These are phyloP conservation scores for Dendroctonus valens DNA, from an alignment of 1,140 invertebrate genomes.

Conservation along the genomic window DNA sequence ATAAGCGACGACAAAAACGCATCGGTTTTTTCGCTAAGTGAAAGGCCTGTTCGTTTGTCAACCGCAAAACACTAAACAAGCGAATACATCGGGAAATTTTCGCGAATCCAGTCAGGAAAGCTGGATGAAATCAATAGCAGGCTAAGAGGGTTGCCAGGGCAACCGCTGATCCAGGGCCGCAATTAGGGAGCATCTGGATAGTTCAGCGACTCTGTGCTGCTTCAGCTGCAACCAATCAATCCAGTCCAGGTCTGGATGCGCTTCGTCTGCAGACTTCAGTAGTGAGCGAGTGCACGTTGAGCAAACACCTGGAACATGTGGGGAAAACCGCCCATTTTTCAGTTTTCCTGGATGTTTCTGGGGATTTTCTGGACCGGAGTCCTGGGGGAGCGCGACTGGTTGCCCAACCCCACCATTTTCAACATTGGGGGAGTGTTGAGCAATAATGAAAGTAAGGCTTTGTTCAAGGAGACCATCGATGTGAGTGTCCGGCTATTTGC, in stretches of 20 bases:
- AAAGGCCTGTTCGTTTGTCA: no score
- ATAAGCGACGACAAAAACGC: no score
- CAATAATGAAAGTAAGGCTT: conserved; percentile 70
- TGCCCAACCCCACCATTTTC: conserved; percentile 68
- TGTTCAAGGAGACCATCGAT: conserved; percentile 77
- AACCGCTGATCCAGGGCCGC: no score
- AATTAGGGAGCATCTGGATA: no score
- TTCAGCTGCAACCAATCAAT: no score
- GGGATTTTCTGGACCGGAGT: not conserved
- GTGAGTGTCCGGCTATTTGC: no score
- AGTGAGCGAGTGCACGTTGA: not conserved
- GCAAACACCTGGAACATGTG: not conserved
- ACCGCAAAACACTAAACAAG: not conserved
- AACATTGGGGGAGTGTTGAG: conserved; percentile 91
- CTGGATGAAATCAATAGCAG: conserved; percentile 9
- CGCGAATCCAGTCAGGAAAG: not conserved
- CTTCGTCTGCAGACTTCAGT: no score
- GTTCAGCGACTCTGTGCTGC: no score
- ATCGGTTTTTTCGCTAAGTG: no score
- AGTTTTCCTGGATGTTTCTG: not conserved
- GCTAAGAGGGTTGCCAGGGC: not conserved
- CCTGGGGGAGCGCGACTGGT: conserved; percentile 28
- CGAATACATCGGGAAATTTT: not conserved
- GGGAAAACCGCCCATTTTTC: not conserved
- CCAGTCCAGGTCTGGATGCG: no score